Evolutionary conservation across 2,888 invertebrate genomes (phyloP).

Genomic region (Eristalis tenax): DNA sequence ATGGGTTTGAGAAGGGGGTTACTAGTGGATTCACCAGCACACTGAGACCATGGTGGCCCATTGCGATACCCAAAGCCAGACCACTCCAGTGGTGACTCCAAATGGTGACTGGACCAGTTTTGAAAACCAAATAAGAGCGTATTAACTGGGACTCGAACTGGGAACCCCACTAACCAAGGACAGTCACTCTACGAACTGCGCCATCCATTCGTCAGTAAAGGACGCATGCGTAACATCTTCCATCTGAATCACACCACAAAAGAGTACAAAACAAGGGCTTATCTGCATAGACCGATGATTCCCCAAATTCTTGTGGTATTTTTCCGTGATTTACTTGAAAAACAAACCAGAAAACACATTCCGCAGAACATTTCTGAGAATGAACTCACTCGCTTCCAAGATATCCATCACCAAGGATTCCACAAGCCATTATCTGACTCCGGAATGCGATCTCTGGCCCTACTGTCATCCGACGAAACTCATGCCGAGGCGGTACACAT

Average conservation of each 20-base stretch:
- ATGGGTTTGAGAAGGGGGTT: too few relatives aligned
- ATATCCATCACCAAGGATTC: not conserved
- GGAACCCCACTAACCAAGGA: too few relatives aligned
- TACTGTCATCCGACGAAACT: not conserved
- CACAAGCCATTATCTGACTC: not conserved
- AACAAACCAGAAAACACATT: not conserved
- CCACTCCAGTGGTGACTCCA: too few relatives aligned
- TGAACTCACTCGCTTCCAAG: not conserved
- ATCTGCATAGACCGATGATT: not conserved
- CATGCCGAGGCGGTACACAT: not conserved
- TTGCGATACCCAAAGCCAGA: too few relatives aligned
- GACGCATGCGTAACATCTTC: not conserved
- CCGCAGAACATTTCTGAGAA: not conserved
- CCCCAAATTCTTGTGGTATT: not conserved
- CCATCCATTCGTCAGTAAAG: too few relatives aligned
- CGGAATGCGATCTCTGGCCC: not conserved
- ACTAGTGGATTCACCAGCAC: too few relatives aligned
- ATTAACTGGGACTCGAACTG: too few relatives aligned
- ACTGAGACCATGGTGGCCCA: too few relatives aligned
- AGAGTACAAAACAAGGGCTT: not conserved
- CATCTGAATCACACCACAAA: not conserved
- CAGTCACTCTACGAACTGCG: too few relatives aligned
- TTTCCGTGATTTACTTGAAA: not conserved
- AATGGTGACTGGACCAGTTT: too few relatives aligned
- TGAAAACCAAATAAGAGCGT: too few relatives aligned